Evolutionary conservation across 2,113 vertebrate species (phyloP).

Genomic region (Spea multiplicata): DNA sequence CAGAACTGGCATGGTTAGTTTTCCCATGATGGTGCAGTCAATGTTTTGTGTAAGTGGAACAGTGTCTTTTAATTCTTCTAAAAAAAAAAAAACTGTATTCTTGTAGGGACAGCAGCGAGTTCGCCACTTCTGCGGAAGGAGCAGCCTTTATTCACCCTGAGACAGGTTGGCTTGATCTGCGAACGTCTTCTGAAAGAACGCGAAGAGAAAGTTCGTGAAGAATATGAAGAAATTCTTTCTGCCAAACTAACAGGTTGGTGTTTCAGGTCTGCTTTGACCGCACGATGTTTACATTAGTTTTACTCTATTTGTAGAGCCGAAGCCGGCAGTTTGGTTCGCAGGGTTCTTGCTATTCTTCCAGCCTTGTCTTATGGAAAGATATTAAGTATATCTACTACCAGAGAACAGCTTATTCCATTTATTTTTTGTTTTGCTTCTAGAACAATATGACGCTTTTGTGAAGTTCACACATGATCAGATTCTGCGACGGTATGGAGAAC

Average conservation of each 20-base stretch:
- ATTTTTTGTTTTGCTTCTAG: slow-evolving; percentile 63
- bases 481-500: slow-evolving; percentile 98
- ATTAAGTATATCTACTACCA: too few relatives aligned
- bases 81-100: too few relatives aligned
- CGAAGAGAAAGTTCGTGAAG: slow-evolving; percentile 96
- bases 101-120: slow-evolving; percentile 61
- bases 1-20: too few relatives aligned
- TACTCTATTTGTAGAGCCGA: too few relatives aligned
- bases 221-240: slow-evolving; percentile 96
- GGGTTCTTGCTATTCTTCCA: too few relatives aligned
- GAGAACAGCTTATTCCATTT: neutral
- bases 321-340: too few relatives aligned
- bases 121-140: slow-evolving; percentile 80
- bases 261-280: neutral
- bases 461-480: slow-evolving; percentile 99
- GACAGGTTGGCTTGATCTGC: slow-evolving; percentile 98
- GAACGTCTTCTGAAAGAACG: slow-evolving; percentile 97
- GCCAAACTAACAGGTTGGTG: slow-evolving; percentile 91
- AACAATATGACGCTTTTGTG: slow-evolving; percentile 99
- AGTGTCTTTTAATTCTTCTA: too few relatives aligned
- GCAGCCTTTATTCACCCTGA: slow-evolving; percentile 95
- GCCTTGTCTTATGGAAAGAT: too few relatives aligned
- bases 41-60: too few relatives aligned
- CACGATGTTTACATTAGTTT: too few relatives aligned
- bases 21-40: too few relatives aligned